Evolutionary conservation across 2,797 vertebrate species (phyloP), one percentile per base, ranked within the genome.

Genomic region (Malacoctenus gilli): DNA sequence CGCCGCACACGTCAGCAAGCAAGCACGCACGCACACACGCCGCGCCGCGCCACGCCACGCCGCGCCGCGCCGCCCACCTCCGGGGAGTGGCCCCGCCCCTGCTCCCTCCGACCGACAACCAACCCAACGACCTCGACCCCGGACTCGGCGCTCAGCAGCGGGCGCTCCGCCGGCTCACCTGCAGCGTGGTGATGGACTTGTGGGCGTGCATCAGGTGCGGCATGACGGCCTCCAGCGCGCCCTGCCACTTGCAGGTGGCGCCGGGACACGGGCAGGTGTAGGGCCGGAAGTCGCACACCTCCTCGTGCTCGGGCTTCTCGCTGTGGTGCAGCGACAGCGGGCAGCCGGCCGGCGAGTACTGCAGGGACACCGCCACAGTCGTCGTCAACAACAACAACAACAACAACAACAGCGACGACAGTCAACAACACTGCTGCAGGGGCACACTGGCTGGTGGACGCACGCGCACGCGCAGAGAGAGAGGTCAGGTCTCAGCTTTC

Each of bases 251-350:
- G 66, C 90, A 92, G 68, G 90, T 89, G 0, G 90, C 90, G 1
- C 90, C 88, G 0, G 90, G 90, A 57, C 89, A 92, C 8, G 90
- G 90, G 22, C 90, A 92, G 39, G 87, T 87, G 85, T 89, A 92
- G 1, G 90, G 87, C 13, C 89, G 58, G 77, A 87, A 89, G 80
- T 91, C 89, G 1, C 89, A 91, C 48, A 87, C 83, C 75, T 92
- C 90, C 67, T 91, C 89, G 6, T 91, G 90, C 2, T 91, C 92
- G 0, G 92, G 89, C 49, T 93, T 93, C 79, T 92, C 91, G 0
- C 67, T 91, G 87, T 92, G 92, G 77, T 91, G 92, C 1, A 92
- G 85, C 0, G 91, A 86, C 75, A 92, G 79, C 46, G 79, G 74
- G 14, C 92, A 92, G n/a, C n/a, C n/a, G 65, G 90, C 87, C 0